phyloP scores from a whole-genome alignment of 2,113 vertebrate species.

The Tichodroma muraria region DNA sequence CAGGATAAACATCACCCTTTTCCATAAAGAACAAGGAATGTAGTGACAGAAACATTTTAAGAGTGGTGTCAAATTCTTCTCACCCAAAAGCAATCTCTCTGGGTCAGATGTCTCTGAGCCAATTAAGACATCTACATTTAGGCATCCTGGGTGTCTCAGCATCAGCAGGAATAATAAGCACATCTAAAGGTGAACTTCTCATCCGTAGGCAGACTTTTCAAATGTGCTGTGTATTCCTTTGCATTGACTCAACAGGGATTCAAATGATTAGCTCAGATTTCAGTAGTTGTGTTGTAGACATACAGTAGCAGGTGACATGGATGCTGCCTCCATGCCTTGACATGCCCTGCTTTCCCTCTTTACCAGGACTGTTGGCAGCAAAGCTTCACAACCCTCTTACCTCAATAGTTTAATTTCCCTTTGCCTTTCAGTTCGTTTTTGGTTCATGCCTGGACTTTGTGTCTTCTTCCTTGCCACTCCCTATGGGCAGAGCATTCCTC shows the following conservation, averaged over 20 bases:
- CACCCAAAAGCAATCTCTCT: not conserved
- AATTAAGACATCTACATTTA: not conserved
- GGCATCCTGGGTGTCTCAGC: not conserved
- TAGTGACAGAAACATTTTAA: not conserved
- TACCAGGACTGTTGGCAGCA: not conserved
- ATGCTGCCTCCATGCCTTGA: not conserved
- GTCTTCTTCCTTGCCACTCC: not conserved
- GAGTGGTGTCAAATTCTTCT: not conserved
- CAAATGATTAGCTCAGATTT: not conserved
- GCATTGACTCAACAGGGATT: not conserved
- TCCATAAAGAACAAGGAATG: not conserved
- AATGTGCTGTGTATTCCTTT: not conserved
- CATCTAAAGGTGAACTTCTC: not conserved
- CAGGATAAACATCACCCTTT: not conserved
- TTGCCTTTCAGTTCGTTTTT: not conserved
- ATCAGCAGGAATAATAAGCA: not conserved
- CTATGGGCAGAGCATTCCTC: not conserved
- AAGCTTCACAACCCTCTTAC: rapidly evolving
- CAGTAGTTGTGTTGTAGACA: not conserved
- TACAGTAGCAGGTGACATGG: not conserved
- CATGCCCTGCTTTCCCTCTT: not conserved
- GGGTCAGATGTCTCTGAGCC: not conserved
- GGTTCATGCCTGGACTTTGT: not conserved
- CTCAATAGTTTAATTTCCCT: not conserved
- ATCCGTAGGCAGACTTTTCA: not conserved